A percentile compares a stretch with the other conserved stretches of the same genome.
phyloP scores from a whole-genome alignment of 2,888 invertebrate species.

The Seladonia tumulorum region DNA sequence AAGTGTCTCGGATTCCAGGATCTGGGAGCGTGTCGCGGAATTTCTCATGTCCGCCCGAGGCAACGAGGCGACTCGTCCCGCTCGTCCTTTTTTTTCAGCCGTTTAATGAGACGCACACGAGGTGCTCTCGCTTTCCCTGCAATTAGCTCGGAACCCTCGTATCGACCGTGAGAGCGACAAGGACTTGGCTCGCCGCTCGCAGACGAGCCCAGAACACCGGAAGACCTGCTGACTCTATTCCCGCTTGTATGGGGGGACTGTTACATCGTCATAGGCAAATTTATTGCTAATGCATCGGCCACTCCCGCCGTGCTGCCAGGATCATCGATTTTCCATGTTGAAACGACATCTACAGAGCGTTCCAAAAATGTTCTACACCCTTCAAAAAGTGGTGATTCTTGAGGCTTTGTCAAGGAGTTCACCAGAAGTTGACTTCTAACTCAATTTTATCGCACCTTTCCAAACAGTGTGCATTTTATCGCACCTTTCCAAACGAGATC shows the following conservation, averaged over 20 bases:
- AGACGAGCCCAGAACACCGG: constrained; percentile 25
- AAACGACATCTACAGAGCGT: no score
- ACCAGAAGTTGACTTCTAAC: neutral
- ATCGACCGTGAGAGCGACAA: constrained; percentile 37
- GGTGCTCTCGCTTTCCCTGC: constrained; percentile 73
- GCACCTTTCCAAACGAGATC: neutral
- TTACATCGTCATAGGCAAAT: constrained; percentile 28
- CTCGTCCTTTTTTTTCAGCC: constrained; percentile 50
- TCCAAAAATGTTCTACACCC: no score
- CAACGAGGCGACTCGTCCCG: neutral
- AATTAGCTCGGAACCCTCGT: constrained; percentile 68
- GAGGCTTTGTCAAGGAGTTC: no score
- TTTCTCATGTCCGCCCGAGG: neutral
- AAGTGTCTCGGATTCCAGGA: neutral
- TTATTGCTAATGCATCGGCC: constrained; percentile 33
- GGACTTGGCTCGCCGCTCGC: neutral
- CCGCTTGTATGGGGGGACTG: constrained; percentile 18
- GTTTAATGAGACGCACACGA: constrained; percentile 74
- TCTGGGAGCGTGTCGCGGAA: neutral
- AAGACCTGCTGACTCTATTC: constrained; percentile 49
- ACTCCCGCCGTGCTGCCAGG: constrained; percentile 5
- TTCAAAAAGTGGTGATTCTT: no score
- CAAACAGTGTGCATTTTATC: no score
- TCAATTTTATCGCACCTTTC: neutral
- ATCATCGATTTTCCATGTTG: constrained; percentile 27